Evolutionary conservation across 2,888 invertebrate species (phyloP), one percentile per base, ranked within the genome.

Genomic region (Iphiclides podalirius): DNA sequence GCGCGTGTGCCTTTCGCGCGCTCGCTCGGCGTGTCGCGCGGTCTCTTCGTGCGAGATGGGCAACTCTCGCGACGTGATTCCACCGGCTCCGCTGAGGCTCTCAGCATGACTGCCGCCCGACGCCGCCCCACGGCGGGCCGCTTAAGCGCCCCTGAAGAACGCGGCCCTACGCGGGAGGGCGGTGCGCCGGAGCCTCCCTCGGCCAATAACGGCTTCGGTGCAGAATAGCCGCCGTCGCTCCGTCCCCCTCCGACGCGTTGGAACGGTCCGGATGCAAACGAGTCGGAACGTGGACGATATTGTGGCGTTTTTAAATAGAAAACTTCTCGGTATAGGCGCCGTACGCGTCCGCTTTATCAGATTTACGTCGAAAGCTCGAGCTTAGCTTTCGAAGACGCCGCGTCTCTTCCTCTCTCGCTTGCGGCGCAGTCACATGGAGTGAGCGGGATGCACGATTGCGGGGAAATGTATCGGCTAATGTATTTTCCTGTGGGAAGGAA

Each of bases 401-500:
- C n/a, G n/a, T 79, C 63, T 57, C 52, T 52, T 59, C 58, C 74
- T 67, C 58, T 84, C 74, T 52, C 46, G 38, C 57, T 16, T 28
- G 48, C 14, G 3, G 3, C 26, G 26, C 26, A 52, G 16, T 8
- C 16, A 17, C 33, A 7, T 40, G 34, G 17, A 15, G 81, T 60
- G 72, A 84, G 39, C 61, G 68, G 59, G 83, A 85, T 33, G 54
- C 59, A 33, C 12, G 55, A 61, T 55, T 52, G 52, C 65, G 75
- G 80, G 87, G 75, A 87, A 87, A 86, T 87, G 84, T 80, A 78
- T 69, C 66, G 70, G 79, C 85, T 87, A 86, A 87, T 87, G 80
- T 85, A 80, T 86, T 88, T 88, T 86, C 86, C 86, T 87, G 83
- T 84, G 87, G 84, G 87, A 87, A 87, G 81, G 72, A 87, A 88